Percentiles rank a stretch among this genome's conserved stretches.
These are phyloP conservation scores for Tridacna crocea DNA, from an alignment of 2,888 invertebrate species.

Conservation along the genomic window DNA sequence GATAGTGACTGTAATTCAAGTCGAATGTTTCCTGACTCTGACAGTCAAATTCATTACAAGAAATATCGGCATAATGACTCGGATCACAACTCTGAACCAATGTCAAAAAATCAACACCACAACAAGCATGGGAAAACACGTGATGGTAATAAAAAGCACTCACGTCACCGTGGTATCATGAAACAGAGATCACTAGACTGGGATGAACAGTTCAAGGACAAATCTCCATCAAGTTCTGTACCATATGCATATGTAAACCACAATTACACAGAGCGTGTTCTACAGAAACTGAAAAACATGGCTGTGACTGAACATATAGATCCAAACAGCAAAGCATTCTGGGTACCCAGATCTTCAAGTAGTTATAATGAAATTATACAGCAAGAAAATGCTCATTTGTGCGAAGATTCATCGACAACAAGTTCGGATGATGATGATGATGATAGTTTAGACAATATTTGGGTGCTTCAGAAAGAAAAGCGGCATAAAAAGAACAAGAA, in stretches of 20 bases:
- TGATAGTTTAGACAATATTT: conserved; percentile 75
- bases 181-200: conserved; percentile 78
- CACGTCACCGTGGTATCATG: conserved; percentile 68
- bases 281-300: conserved; percentile 76
- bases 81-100: conserved; percentile 80
- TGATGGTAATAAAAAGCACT: conserved; percentile 69
- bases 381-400: conserved; percentile 62
- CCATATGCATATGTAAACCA: conserved; percentile 81
- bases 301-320: conserved; percentile 68
- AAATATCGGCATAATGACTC: conserved; percentile 71
- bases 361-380: conserved; percentile 69
- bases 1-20: conserved; percentile 58
- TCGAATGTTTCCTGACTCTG: conserved; percentile 69
- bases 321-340: conserved; percentile 70
- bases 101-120: conserved; percentile 63
- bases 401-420: conserved; percentile 73
- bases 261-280: conserved; percentile 77
- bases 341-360: conserved; percentile 78
- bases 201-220: conserved; percentile 77
- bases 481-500: conserved; percentile 76
- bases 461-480: conserved; percentile 77
- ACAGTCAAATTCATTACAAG: conserved; percentile 70
- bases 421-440: conserved; percentile 70
- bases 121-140: conserved; percentile 62
- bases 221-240: conserved; percentile 67